Base-by-base conservation (phyloP, 1,140 invertebrate genomes). In the Batillaria attramentaria region DNA sequence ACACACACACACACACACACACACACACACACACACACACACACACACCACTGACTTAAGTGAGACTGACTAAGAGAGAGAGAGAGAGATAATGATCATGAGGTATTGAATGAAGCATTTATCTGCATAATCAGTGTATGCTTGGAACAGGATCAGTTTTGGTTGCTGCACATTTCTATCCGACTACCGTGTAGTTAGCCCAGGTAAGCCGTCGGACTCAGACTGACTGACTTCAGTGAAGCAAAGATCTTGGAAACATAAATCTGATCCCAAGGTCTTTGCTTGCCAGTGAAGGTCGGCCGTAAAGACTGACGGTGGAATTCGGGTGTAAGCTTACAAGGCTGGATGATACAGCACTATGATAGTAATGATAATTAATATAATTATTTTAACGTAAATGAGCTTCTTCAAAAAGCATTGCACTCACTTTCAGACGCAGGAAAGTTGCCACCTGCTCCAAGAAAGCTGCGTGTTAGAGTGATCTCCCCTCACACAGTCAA, bases 401-500 rank as follows among this genome's bases (percentile, higher is more conserved):
- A 54, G 43, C 68, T 37, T 65, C 50, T 3, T 69, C 77, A 4
- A 1, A 10, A 39, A 24, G 6, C 39, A 1, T 0, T 42, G 31
- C 24, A 31, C 33, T 41, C n/a, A 1, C 28, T 50, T 28, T 43
- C 70, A 70, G 73, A 74, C 16, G 13, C 43, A 4, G 33, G 68
- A 16, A 73, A 39, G 37, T 5, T 46, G 8, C 77, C 62, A 6
- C 70, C 54, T n/a, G 28, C 77, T 1, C 77, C 77, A 35, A 54
- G 57, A 46, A 79, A 69, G 70, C 54, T 79, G n/a, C 57, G 42
- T 2, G 77, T 57, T 13, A 50, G 72, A 6, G 70, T 46, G 28
- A 43, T 79, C 39, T 79, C 77, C 0, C 69, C 69, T 18, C 77
- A 79, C 69, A 31, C 57, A 2, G 50, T 79, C 57, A 65, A 79